Evolutionary conservation across 2,888 invertebrate genomes (phyloP).

Genomic region (Liopterus haemorrhoidalis): DNA sequence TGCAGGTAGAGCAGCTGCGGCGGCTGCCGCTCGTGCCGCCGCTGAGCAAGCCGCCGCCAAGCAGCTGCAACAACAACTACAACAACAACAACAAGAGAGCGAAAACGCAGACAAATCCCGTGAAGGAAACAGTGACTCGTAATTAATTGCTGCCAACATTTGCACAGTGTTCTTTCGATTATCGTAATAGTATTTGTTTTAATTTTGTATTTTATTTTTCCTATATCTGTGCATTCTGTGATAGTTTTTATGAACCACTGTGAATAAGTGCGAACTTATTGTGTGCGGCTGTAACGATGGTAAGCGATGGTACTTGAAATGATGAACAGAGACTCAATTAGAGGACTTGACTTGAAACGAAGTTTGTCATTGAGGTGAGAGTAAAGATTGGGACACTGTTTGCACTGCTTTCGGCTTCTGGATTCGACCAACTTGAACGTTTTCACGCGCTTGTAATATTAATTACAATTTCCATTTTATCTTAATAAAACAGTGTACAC

Average conservation of each 20-base stretch:
- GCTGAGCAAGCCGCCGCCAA: slow-evolving; percentile 46
- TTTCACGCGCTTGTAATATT: slow-evolving; percentile 20
- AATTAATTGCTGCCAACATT: slow-evolving; percentile 6
- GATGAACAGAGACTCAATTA: background rate
- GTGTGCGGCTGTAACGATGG: slow-evolving; percentile 1
- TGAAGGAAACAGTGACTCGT: slow-evolving; percentile 16
- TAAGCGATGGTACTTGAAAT: slow-evolving; percentile 2
- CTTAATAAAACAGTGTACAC: slow-evolving; percentile 2
- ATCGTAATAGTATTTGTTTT: slow-evolving; percentile 11
- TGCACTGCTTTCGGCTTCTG: no score
- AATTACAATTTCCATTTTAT: slow-evolving; percentile 11
- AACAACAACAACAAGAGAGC: slow-evolving; percentile 39
- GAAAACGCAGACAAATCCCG: slow-evolving; percentile 15
- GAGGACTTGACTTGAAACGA: background rate
- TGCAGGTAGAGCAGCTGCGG: slow-evolving; percentile 61
- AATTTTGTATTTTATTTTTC: slow-evolving; percentile 10
- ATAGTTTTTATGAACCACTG: slow-evolving; percentile 19
- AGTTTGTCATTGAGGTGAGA: no score
- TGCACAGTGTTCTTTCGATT: slow-evolving; percentile 17
- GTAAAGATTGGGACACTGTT: no score
- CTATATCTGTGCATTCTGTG: slow-evolving; percentile 23
- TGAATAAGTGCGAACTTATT: slow-evolving; percentile 6
- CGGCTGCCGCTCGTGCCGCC: slow-evolving; percentile 49
- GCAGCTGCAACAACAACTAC: slow-evolving; percentile 40
- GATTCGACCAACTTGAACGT: slow-evolving; percentile 11